phyloP scores from a whole-genome alignment of 2,888 invertebrate genomes.

The Spilarctia lutea region DNA sequence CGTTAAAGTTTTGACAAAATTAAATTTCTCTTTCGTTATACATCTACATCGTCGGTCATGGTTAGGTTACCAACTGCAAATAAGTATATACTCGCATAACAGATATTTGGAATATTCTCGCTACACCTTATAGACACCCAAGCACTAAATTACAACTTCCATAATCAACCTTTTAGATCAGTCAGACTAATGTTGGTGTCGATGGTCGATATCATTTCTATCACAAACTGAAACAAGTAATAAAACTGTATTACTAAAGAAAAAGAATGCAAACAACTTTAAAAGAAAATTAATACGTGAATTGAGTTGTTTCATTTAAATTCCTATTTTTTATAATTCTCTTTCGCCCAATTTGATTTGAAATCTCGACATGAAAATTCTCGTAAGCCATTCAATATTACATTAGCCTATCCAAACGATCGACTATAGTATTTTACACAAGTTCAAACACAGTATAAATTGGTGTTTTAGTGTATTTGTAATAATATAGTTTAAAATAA shows the following conservation, averaged over 20 bases:
- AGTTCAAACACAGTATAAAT: background rate
- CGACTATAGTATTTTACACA: background rate
- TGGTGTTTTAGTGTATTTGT: background rate
- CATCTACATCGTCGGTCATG: no score
- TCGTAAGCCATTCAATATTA: background rate
- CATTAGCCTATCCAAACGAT: background rate
- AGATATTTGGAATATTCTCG: no score
- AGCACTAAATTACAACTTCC: no score
- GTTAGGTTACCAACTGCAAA: no score
- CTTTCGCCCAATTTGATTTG: background rate
- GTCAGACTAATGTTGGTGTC: background rate
- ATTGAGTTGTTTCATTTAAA: slow-evolving; percentile 1
- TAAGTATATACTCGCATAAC: no score
- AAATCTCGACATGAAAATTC: background rate
- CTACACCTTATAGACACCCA: no score
- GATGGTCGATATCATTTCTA: background rate
- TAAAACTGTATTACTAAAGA: background rate
- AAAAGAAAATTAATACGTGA: background rate
- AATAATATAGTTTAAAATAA: slow-evolving; percentile 3
- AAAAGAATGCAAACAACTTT: background rate
- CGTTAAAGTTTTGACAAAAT: no score
- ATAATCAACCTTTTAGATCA: no score
- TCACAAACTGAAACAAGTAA: background rate
- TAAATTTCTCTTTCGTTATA: no score
- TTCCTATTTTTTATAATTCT: background rate